A percentile compares a stretch with the other conserved stretches of the same genome.
Evolutionary conservation across 2,113 vertebrate genomes (phyloP).

Genomic region (Lepus timidus): DNA sequence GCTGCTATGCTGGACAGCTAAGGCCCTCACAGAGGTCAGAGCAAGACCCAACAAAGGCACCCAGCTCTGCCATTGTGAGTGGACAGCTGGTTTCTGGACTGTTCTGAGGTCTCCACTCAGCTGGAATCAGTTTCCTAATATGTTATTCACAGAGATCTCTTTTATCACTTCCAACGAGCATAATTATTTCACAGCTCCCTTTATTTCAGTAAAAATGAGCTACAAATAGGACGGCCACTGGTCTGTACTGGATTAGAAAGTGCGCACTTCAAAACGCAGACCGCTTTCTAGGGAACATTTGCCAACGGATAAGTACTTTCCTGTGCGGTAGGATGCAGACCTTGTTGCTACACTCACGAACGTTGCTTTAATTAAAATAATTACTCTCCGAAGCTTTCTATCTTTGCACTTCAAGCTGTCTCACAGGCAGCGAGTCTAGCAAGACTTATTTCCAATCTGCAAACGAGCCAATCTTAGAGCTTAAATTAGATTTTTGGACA

Average conservation of each 20-base stretch:
- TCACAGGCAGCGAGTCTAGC: slow-evolving; percentile 73
- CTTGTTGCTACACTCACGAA: slow-evolving; percentile 51
- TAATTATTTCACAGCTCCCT: background rate
- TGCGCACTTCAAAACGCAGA: background rate
- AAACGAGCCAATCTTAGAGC: slow-evolving; percentile 68
- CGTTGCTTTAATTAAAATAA: slow-evolving; percentile 76
- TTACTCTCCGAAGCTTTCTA: slow-evolving; percentile 61
- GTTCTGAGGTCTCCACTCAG: background rate
- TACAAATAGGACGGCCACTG: background rate
- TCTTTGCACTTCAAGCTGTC: slow-evolving; percentile 76
- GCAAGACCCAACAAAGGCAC: background rate
- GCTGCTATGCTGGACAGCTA: background rate
- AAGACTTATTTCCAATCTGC: slow-evolving; percentile 69
- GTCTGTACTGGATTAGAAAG: background rate
- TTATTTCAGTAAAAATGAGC: slow-evolving; percentile 30
- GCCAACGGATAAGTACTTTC: slow-evolving; percentile 26
- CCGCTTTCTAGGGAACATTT: slow-evolving; percentile 60
- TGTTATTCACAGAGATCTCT: background rate
- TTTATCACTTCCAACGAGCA: background rate
- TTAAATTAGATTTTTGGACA: slow-evolving; percentile 79
- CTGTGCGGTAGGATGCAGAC: background rate
- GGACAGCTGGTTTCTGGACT: background rate
- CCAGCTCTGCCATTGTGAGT: background rate
- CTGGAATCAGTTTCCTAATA: background rate
- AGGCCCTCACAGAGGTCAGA: background rate